phyloP scores from a whole-genome alignment of 2,113 vertebrate species.

The Oryzias woworae region DNA sequence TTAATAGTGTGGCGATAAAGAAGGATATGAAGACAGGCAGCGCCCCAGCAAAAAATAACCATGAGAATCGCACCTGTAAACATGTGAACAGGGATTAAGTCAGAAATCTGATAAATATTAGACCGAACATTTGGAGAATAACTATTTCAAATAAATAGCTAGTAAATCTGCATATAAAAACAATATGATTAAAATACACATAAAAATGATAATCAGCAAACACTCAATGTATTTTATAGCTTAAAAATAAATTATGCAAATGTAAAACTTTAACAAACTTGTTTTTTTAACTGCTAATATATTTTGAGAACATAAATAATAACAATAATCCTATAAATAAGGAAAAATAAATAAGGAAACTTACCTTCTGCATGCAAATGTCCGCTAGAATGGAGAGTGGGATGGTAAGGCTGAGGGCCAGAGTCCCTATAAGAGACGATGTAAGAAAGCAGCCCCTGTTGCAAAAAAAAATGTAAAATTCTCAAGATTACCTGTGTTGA shows the following conservation, averaged over 20 bases:
- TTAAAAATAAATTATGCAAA: background rate
- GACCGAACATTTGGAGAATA: background rate
- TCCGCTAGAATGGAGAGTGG: slow-evolving; percentile 97
- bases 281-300: background rate
- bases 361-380: slow-evolving; percentile 95
- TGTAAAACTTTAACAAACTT: background rate
- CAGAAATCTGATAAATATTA: background rate
- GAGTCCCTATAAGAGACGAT: slow-evolving; percentile 93
- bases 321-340: background rate
- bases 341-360: background rate
- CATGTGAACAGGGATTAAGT: background rate
- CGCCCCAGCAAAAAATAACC: slow-evolving; percentile 93
- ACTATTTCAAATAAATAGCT: too few relatives aligned
- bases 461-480: slow-evolving; percentile 19
- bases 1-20: slow-evolving; percentile 88
- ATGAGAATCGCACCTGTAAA: slow-evolving; percentile 90
- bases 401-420: slow-evolving; percentile 95
- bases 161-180: too few relatives aligned
- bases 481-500: too few relatives aligned
- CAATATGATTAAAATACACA: background rate
- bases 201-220: background rate
- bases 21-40: slow-evolving; percentile 94
- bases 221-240: background rate
- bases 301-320: background rate
- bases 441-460: slow-evolving; percentile 97